Percentiles rank a stretch among this genome's conserved stretches.
Evolutionary conservation across 2,113 vertebrate species (phyloP).

Genomic region (Neodon shergylaensis): DNA sequence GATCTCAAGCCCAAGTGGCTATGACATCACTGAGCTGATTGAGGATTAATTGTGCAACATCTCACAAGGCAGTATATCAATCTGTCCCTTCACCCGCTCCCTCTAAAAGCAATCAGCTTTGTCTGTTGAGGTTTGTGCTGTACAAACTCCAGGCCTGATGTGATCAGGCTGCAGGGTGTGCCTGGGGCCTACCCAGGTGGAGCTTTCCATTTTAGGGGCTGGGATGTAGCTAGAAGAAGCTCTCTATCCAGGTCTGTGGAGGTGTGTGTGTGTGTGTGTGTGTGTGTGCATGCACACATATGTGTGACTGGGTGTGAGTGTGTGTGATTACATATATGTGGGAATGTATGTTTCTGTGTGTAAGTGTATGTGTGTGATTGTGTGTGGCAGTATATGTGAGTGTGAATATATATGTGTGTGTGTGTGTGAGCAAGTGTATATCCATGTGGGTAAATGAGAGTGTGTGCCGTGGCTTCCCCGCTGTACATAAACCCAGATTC

Average conservation of each 20-base stretch:
- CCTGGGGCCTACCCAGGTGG: neutral
- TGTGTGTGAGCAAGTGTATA: neutral
- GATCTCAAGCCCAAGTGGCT: neutral
- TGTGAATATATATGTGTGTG: neutral
- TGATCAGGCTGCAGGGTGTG: neutral
- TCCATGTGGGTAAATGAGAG: neutral
- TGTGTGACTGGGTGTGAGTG: too few relatives aligned
- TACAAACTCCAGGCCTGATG: conserved; percentile 38
- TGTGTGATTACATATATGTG: neutral
- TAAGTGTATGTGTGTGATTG: neutral
- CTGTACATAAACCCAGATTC: neutral
- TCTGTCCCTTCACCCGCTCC: conserved; percentile 38
- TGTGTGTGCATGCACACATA: neutral
- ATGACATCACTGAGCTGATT: neutral
- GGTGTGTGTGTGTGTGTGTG: neutral
- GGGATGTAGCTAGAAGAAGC: neutral
- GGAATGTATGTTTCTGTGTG: neutral
- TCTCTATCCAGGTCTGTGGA: neutral
- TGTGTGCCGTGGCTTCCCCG: neutral
- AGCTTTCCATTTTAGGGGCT: neutral
- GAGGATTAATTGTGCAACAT: conserved; percentile 36
- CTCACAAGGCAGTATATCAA: neutral
- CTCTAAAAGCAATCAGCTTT: conserved; percentile 47
- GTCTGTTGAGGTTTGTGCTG: conserved; percentile 31
- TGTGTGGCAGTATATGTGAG: neutral